A percentile compares a stretch with the other conserved stretches of the same genome.
These are phyloP conservation scores for Gorsachius goisagi DNA, from an alignment of 2,113 vertebrate species.

Conservation along the genomic window DNA sequence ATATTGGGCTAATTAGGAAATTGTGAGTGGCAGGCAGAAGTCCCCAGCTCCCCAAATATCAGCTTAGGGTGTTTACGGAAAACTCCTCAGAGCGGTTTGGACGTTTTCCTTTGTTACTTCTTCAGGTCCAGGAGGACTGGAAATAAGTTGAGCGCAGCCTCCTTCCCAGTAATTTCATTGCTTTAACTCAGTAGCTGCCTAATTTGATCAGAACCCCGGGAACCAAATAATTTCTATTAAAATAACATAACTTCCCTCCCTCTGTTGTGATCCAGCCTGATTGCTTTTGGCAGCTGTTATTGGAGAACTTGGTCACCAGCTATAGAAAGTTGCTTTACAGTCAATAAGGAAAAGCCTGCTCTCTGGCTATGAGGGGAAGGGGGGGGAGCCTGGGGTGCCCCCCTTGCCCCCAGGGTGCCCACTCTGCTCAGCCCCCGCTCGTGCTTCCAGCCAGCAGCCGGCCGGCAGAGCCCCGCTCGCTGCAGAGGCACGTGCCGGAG, in stretches of 20 bases:
- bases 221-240: constrained; percentile 59
- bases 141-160: constrained; percentile 25
- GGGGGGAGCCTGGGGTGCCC: background rate
- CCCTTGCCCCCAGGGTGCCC: background rate
- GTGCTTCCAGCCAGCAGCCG: rapidly evolving
- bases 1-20: constrained; percentile 37
- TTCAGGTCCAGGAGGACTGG: background rate
- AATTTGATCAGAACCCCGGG: constrained; percentile 54
- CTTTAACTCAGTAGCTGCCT: constrained; percentile 60
- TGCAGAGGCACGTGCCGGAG: background rate
- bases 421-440: rapidly evolving
- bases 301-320: background rate
- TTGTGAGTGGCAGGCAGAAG: constrained; percentile 35
- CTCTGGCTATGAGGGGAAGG: background rate
- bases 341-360: background rate
- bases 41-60: constrained; percentile 15
- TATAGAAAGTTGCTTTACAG: background rate
- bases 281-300: constrained; percentile 31
- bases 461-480: background rate
- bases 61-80: background rate
- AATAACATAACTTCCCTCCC: constrained; percentile 25
- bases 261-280: constrained; percentile 24
- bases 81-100: background rate
- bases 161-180: constrained; percentile 50
- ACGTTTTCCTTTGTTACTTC: background rate